Evolutionary conservation across 2,113 vertebrate species (phyloP).

Genomic region (Corythoichthys haematopterus): DNA sequence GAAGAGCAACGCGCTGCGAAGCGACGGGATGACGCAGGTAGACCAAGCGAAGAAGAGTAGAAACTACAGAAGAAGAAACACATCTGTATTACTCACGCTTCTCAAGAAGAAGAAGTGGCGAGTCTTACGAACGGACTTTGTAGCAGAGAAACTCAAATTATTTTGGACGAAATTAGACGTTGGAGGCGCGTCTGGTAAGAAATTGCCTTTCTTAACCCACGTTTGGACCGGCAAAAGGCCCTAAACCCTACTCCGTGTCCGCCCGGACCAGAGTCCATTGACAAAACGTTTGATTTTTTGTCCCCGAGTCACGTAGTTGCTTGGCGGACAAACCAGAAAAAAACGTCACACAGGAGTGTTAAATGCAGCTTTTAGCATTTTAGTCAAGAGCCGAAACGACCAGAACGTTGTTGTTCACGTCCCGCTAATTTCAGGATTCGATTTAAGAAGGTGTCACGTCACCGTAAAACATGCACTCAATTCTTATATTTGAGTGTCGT

Average conservation of each 20-base stretch:
- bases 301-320: background rate
- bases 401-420: background rate
- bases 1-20: background rate
- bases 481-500: too few relatives aligned
- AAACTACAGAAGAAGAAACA: background rate
- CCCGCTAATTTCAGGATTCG: background rate
- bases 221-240: too few relatives aligned
- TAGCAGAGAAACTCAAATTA: too few relatives aligned
- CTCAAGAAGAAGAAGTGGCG: background rate
- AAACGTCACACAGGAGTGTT: conserved; percentile 1
- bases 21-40: background rate
- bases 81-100: too few relatives aligned
- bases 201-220: background rate
- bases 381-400: background rate
- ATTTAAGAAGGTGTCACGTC: background rate
- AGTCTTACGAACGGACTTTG: too few relatives aligned
- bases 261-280: background rate
- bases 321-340: background rate
- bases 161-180: background rate
- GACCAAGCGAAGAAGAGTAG: too few relatives aligned
- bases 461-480: background rate
- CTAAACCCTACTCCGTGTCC: too few relatives aligned
- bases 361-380: background rate
- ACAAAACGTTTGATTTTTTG: background rate
- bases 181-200: background rate